Percentiles rank a stretch among this genome's conserved stretches.
Evolutionary conservation across 1,140 invertebrate species (phyloP).

Genomic region (Pogonomyrmex barbatus): DNA sequence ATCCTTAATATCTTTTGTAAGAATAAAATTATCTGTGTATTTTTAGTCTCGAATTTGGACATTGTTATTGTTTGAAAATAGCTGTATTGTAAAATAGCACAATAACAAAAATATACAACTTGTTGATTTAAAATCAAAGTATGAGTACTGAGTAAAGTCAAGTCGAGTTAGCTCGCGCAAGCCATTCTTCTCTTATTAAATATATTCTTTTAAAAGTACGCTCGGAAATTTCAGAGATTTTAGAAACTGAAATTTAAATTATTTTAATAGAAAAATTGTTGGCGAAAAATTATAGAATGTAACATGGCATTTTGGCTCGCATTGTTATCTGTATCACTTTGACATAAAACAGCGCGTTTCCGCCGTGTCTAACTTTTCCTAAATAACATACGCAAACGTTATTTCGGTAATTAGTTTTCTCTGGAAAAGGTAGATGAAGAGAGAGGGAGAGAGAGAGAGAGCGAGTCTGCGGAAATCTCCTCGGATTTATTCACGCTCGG

Average conservation of each 20-base stretch:
- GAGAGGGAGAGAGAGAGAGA: constrained; percentile 31
- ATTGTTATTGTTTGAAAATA: constrained; percentile 3
- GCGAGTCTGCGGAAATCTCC: constrained; percentile 3
- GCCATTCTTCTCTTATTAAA: background rate
- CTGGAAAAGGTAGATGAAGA: constrained; percentile 2
- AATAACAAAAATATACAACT: background rate
- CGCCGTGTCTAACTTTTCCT: constrained; percentile 7
- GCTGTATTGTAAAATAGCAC: background rate
- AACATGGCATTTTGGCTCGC: background rate
- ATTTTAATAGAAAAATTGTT: constrained; percentile 3
- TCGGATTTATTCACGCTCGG: constrained; percentile 55
- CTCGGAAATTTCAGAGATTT: background rate
- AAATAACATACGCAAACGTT: constrained; percentile 47
- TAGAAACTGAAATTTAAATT: constrained; percentile 15
- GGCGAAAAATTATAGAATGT: background rate
- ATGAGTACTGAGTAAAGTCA: background rate
- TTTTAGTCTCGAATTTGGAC: background rate
- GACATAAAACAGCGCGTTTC: constrained; percentile 15
- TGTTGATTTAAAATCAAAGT: background rate
- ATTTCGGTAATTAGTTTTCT: constrained; percentile 52
- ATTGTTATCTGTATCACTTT: constrained; percentile 17
- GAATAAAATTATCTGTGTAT: background rate
- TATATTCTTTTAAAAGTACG: background rate
- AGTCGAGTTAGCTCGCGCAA: background rate
- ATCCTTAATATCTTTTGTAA: background rate